Evolutionary conservation across 2,888 invertebrate species (phyloP).

Genomic region (Onthophagus sagittarius): DNA sequence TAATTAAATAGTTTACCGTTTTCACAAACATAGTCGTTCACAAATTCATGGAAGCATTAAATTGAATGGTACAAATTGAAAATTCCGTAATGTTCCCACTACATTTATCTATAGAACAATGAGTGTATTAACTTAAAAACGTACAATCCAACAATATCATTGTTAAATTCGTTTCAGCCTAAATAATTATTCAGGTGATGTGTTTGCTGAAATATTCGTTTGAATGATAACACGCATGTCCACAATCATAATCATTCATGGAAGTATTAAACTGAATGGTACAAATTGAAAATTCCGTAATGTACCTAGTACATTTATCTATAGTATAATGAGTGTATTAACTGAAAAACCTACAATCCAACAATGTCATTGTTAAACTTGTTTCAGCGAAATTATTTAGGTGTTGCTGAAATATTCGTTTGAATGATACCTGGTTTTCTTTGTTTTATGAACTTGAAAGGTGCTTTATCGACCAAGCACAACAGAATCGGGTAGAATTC

Average conservation of each 20-base stretch:
- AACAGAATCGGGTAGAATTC: not conserved
- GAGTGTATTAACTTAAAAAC: too few species aligned
- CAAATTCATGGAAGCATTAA: not conserved
- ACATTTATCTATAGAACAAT: not conserved
- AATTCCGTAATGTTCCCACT: not conserved
- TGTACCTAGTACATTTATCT: not conserved
- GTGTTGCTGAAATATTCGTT: too few species aligned
- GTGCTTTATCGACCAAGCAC: not conserved
- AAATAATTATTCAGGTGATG: too few species aligned
- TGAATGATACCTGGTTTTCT: not conserved
- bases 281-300: not conserved
- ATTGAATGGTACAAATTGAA: not conserved
- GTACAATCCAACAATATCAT: too few species aligned
- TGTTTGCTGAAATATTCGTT: too few species aligned
- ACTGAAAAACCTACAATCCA: too few species aligned
- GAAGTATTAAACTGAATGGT: not conserved
- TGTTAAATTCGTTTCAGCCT: too few species aligned
- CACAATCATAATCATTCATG: not conserved
- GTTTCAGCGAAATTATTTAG: too few species aligned
- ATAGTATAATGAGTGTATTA: too few species aligned
- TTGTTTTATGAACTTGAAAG: conserved; percentile 3
- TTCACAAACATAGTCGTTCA: not conserved
- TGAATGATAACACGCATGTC: not conserved
- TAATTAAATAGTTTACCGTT: not conserved
- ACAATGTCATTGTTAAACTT: too few species aligned